Base-by-base conservation (phyloP, 37 sponge, comb jelly and placozoan species). In the Cladorhizidae sp. region DNA sequence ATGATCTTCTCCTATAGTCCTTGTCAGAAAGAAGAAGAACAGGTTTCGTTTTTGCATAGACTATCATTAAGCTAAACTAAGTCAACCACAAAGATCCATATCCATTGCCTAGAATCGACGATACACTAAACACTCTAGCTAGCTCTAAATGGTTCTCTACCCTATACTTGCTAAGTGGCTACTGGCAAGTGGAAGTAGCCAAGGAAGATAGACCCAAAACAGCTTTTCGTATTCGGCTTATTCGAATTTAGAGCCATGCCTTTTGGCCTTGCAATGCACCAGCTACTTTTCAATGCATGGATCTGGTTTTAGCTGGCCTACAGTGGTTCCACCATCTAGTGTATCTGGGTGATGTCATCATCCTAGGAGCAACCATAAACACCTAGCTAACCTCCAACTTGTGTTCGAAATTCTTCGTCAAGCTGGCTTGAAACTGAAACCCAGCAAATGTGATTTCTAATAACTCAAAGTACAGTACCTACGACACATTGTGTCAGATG, bases 351-450 rank as follows among this genome's bases (percentile, higher is more conserved):
- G n/a, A n/a, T n/a, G n/a, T n/a, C n/a, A n/a, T n/a, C 8, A 26
- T 25, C 7, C 29, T 25, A n/a, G 23, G 28, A 8, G 26, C 7
- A 26, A 18, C 28, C 23, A 63, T 8, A 25, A n/a, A 12, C 64
- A 63, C 29, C 9, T 63, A 18, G 29, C 64, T 63, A 17, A 63
- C 21, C 29, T 63, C n/a, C 64, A 63, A n/a, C 25, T 22, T n/a
- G 64, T 63, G 23, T 25, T 63, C 8, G 64, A 63, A n/a, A 8
- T 17, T 7, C 29, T 63, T 17, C 12, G 9, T 17, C n/a, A 63
- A 63, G 64, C 64, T 8, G 64, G 64, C n/a, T 22, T 63, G 64
- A 63, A 63, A 25, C 29, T 63, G 25, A 63, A 63, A 26, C 64
- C 64, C 29, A 25, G 29, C 17, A 54, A 54, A 54, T 54, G 55